A percentile compares a stretch with the other conserved stretches of the same genome.
phyloP scores from a whole-genome alignment of 2,113 vertebrate species.

The Xiphorhynchus elegans region DNA sequence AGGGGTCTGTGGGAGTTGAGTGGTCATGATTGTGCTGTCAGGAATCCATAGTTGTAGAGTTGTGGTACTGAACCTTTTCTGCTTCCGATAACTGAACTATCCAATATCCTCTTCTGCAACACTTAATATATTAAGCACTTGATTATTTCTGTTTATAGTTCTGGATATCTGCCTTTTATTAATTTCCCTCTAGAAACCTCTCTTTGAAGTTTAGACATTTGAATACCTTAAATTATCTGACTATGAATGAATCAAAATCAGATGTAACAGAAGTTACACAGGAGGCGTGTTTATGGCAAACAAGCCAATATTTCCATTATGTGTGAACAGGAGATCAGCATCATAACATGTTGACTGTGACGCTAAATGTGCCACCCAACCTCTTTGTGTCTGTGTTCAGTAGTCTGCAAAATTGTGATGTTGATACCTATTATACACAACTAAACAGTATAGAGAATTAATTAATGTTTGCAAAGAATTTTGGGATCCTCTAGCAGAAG shows the following conservation, averaged over 20 bases:
- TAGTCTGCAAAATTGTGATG: slow-evolving; percentile 8
- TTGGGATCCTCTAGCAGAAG: slow-evolving; percentile 23
- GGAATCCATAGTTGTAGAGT: background rate
- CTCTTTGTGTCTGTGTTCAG: slow-evolving; percentile 17
- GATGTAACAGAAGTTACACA: background rate
- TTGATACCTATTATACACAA: slow-evolving; percentile 25
- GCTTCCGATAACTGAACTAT: background rate
- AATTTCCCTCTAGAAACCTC: background rate
- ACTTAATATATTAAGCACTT: background rate
- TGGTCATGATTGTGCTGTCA: background rate
- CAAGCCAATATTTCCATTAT: background rate
- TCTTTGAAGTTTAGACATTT: background rate
- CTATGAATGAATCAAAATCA: background rate
- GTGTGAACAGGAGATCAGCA: background rate
- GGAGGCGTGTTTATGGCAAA: slow-evolving; percentile 5
- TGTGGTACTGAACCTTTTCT: background rate
- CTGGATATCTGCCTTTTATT: background rate
- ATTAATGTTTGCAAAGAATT: slow-evolving; percentile 42
- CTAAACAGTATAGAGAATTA: background rate
- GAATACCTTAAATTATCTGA: background rate
- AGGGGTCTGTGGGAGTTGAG: background rate
- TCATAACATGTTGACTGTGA: background rate
- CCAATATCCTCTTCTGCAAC: background rate
- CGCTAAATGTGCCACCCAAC: background rate
- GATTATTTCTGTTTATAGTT: background rate